Conservation (phyloP, 2,113 vertebrate genomes). For the Xyrauchen texanus region DNA sequence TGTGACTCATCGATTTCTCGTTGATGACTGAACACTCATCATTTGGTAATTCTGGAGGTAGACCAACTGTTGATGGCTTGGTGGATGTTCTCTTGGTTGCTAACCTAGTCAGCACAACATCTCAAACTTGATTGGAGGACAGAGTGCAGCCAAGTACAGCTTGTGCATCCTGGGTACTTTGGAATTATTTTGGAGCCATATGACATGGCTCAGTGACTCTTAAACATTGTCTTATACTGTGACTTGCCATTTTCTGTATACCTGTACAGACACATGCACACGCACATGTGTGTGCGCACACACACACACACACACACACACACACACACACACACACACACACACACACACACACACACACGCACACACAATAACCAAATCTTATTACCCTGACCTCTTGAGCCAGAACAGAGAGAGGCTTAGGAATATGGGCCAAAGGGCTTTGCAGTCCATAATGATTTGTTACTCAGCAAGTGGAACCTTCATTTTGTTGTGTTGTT, state of each 20-base stretch:
- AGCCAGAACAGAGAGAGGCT: conserved; percentile 6
- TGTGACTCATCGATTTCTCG: no score
- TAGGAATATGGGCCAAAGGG: neutral
- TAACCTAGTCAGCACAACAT: no score
- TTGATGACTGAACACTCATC: neutral
- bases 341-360: neutral
- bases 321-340: neutral
- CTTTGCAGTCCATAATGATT: conserved; percentile 18
- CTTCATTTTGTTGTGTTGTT: conserved; percentile 15
- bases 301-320: neutral
- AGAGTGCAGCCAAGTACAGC: neutral
- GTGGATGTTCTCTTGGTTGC: neutral
- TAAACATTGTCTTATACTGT: conserved; percentile 22
- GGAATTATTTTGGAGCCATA: neutral
- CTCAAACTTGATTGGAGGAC: neutral
- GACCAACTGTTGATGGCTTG: neutral
- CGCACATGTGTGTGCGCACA: no score
- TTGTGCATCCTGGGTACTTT: conserved; percentile 20
- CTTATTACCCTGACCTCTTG: conserved; percentile 9
- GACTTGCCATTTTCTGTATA: conserved; percentile 29
- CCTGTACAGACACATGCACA: neutral
- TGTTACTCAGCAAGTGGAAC: conserved; percentile 20
- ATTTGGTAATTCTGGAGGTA: no score
- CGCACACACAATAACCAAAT: conserved; percentile 12
- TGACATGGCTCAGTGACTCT: neutral